These are phyloP conservation scores for Muntiacus reevesi DNA, from an alignment of 2,113 vertebrate genomes.

Conservation along the genomic window DNA sequence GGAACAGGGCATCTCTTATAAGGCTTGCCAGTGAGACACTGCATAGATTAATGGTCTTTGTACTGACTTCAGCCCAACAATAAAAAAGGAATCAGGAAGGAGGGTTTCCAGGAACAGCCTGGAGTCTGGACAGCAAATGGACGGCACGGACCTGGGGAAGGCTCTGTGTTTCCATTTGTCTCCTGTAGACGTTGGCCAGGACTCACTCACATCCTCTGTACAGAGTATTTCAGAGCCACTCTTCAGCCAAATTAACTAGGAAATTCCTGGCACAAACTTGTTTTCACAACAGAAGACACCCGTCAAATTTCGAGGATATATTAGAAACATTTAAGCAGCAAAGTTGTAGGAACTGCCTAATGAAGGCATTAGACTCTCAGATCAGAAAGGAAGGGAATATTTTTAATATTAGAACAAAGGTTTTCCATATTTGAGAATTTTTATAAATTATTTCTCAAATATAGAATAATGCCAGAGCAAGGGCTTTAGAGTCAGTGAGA, in stretches of 20 bases:
- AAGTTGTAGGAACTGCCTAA: background rate
- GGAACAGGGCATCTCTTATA: slow-evolving; percentile 4
- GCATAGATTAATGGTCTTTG: background rate
- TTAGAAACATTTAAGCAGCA: background rate
- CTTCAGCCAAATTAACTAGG: background rate
- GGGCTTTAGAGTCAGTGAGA: background rate
- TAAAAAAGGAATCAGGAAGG: background rate
- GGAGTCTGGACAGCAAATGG: background rate
- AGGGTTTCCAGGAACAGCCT: slow-evolving; percentile 4
- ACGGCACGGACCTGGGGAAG: background rate
- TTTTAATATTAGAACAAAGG: background rate
- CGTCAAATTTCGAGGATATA: background rate
- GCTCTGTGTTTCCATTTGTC: background rate
- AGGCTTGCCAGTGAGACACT: background rate
- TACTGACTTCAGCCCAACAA: background rate
- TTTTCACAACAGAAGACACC: background rate
- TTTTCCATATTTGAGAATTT: background rate
- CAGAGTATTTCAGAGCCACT: background rate
- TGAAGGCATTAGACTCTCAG: background rate
- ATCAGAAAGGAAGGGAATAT: background rate
- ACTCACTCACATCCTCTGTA: background rate
- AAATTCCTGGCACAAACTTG: background rate
- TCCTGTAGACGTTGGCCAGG: background rate
- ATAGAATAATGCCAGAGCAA: background rate
- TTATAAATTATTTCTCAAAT: background rate